Percentiles rank a stretch among this genome's conserved stretches.
phyloP scores from a whole-genome alignment of 2,888 invertebrate species.

The Bembecia ichneumoniformis region DNA sequence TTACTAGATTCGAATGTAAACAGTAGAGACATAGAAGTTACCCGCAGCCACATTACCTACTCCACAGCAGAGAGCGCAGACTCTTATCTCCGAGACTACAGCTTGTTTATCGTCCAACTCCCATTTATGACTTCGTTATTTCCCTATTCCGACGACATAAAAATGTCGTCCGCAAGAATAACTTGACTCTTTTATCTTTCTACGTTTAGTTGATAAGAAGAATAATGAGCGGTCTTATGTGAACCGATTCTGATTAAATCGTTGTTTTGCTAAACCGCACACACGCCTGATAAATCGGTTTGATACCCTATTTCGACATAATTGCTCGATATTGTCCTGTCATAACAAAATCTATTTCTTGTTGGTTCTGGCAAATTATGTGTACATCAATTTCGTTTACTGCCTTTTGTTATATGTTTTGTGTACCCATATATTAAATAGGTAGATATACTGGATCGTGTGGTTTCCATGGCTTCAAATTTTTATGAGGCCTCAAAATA shows the following conservation, averaged over 20 bases:
- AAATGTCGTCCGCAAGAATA: constrained; percentile 63
- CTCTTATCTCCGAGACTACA: constrained; percentile 53
- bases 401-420: no score
- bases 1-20: not conserved
- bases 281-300: constrained; percentile 33
- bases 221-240: constrained; percentile 59
- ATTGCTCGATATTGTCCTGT: no score
- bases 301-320: no score
- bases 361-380: no score
- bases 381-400: no score
- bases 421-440: no score
- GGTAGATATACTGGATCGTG: no score
- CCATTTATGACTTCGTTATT: constrained; percentile 68
- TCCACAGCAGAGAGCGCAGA: constrained; percentile 20
- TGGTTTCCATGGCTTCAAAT: no score
- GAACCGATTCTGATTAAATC: constrained; percentile 53
- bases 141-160: constrained; percentile 66
- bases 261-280: constrained; percentile 33
- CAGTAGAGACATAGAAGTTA: constrained; percentile 11
- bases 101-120: constrained; percentile 63
- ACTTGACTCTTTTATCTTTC: constrained; percentile 51
- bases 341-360: no score
- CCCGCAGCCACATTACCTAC: constrained; percentile 36
- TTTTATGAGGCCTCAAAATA: no score
- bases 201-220: constrained; percentile 56